Percentiles rank a stretch among this genome's conserved stretches.
Evolutionary conservation across 2,797 vertebrate genomes (phyloP).

Genomic region (Lepus oiostolus): DNA sequence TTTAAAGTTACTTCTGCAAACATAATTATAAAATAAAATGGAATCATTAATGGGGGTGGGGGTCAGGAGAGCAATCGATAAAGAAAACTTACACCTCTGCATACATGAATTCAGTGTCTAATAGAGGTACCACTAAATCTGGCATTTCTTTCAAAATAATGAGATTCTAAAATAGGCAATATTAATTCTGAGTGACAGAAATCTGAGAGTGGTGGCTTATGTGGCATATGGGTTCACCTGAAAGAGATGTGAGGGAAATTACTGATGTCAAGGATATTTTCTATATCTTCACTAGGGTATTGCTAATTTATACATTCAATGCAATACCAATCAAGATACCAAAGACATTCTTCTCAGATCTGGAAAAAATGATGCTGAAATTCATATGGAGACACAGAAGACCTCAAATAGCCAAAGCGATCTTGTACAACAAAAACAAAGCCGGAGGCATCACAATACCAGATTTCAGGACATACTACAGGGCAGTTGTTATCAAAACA

Average conservation of each 20-base stretch:
- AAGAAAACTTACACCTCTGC: background rate
- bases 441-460: no score
- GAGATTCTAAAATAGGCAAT: background rate
- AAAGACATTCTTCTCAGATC: no score
- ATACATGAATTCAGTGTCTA: background rate
- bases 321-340: no score
- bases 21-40: background rate
- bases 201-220: background rate
- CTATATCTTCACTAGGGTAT: background rate
- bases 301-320: no score
- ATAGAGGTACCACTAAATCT: background rate
- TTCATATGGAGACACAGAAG: no score
- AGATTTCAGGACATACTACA: no score
- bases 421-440: no score
- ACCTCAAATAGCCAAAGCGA: no score
- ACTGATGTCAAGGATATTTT: background rate
- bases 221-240: background rate
- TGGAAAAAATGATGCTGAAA: no score
- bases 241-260: background rate
- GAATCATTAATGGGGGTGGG: background rate
- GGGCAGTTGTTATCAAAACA: no score
- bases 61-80: background rate
- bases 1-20: background rate
- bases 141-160: background rate
- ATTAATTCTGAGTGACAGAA: background rate